phyloP scores from a whole-genome alignment of 2,797 vertebrate genomes.

The Coregonus ussuriensis region DNA sequence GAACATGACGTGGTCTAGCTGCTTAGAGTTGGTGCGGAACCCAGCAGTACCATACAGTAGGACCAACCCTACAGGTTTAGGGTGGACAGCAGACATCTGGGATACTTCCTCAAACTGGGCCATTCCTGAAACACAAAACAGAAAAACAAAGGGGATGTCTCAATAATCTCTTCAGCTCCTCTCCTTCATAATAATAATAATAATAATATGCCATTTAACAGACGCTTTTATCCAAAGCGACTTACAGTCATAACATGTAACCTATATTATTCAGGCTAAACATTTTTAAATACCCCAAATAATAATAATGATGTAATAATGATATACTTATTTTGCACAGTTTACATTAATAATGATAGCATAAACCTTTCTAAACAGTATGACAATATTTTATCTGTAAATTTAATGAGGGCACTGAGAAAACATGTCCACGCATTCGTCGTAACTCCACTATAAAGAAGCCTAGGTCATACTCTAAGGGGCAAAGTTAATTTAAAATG shows the following conservation, averaged over 20 bases:
- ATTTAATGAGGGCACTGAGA: not conserved
- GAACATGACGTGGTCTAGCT: constrained; percentile 91
- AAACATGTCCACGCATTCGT: not conserved
- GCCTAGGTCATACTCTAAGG: not conserved
- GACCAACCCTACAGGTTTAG: constrained; percentile 79
- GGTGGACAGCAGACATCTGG: constrained; percentile 73
- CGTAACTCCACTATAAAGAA: not conserved
- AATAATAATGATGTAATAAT: not conserved
- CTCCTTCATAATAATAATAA: not conserved
- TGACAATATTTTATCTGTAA: not conserved
- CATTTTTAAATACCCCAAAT: not conserved
- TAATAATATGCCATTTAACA: no score
- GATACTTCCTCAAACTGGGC: constrained; percentile 70
- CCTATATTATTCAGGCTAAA: not conserved
- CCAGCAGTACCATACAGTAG: constrained; percentile 95
- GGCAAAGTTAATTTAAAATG: constrained; percentile 38
- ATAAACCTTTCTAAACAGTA: not conserved
- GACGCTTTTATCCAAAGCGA: no score
- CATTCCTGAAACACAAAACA: constrained; percentile 74
- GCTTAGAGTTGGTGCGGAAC: constrained; percentile 81
- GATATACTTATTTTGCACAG: not conserved
- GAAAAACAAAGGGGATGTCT: not conserved
- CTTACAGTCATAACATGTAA: not conserved
- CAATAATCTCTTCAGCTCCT: no score
- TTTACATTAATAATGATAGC: not conserved